Conservation (phyloP, 2,113 vertebrate genomes). For the Plestiodon gilberti region DNA sequence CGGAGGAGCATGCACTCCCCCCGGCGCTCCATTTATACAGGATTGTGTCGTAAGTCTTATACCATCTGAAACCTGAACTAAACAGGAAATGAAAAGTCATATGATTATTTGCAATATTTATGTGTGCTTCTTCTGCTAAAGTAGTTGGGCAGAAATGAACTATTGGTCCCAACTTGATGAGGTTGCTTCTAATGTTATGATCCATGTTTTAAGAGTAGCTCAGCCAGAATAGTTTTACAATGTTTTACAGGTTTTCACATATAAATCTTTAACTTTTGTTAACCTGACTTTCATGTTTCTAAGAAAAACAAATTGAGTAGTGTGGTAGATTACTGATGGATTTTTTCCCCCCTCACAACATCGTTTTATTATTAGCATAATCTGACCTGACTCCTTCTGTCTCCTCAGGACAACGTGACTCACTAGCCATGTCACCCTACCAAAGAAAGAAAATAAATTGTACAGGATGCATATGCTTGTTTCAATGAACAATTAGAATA, state of each 20-base stretch:
- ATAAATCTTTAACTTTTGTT: not conserved
- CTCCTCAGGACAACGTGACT: slow-evolving; percentile 6
- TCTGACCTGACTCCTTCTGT: slow-evolving; percentile 1
- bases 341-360: not conserved
- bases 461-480: not conserved
- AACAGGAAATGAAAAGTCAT: not conserved
- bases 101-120: not conserved
- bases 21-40: too few relatives aligned
- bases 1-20: too few relatives aligned
- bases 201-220: not conserved
- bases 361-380: not conserved
- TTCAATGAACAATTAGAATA: slow-evolving; percentile 22
- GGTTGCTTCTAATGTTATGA: not conserved
- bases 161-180: not conserved
- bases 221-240: not conserved
- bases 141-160: not conserved
- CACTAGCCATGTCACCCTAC: not conserved
- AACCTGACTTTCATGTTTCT: not conserved
- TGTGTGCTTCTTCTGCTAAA: not conserved
- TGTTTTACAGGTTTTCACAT: not conserved
- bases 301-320: not conserved
- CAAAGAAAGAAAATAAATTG: not conserved
- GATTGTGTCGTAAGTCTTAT: not conserved
- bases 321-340: not conserved
- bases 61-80: not conserved